These are phyloP conservation scores for Apis florea DNA, from an alignment of 1,140 invertebrate species.

Conservation along the genomic window DNA sequence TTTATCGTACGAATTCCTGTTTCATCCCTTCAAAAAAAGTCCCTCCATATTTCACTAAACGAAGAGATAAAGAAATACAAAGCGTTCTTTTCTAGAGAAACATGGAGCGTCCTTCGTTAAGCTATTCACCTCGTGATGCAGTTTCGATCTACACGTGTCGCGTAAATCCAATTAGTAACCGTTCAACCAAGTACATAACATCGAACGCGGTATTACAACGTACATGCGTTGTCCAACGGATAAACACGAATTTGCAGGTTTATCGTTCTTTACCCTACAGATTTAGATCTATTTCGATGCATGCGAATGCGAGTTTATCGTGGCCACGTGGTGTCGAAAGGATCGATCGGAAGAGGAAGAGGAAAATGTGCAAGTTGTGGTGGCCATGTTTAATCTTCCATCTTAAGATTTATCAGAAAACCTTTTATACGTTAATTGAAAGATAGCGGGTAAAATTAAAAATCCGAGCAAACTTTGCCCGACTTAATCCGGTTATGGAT, in stretches of 20 bases:
- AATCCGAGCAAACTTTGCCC: background rate
- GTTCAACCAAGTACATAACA: slow-evolving; percentile 21
- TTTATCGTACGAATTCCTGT: too few species aligned
- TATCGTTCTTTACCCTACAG: slow-evolving; percentile 18
- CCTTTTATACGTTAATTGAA: background rate
- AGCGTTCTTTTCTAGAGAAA: background rate
- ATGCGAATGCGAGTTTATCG: slow-evolving; percentile 12
- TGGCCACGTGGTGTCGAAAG: background rate
- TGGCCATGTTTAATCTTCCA: background rate
- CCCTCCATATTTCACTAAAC: background rate
- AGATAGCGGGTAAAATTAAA: background rate
- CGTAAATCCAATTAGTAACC: slow-evolving; percentile 38
- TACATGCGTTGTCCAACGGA: background rate
- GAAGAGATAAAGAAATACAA: too few species aligned
- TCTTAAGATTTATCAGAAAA: background rate
- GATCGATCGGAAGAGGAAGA: too few species aligned
- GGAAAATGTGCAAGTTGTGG: background rate
- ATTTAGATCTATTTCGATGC: background rate
- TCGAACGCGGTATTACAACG: background rate
- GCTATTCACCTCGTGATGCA: slow-evolving; percentile 13
- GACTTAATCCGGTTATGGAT: background rate
- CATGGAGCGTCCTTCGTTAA: background rate
- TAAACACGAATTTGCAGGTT: slow-evolving; percentile 26
- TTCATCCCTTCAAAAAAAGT: background rate
- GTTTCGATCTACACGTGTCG: slow-evolving; percentile 40